Evolutionary conservation across 2,888 invertebrate genomes (phyloP), one percentile per base, ranked within the genome.

Genomic region (Tipula lateralis): DNA sequence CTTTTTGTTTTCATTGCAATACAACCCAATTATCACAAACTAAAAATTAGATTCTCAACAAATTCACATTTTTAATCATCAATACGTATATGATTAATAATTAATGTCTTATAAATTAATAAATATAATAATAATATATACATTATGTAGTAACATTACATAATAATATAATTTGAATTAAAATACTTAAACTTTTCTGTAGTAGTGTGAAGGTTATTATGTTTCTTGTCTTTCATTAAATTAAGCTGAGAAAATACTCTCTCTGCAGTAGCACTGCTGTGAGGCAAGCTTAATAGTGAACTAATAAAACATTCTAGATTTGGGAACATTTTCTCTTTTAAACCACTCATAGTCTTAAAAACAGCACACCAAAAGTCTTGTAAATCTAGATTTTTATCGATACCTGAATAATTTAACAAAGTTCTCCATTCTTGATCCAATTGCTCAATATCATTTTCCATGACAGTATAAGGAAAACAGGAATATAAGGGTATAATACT

Each of bases 381-480:
- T 6, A 44, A 16, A 44, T 44, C 44, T 44, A 44, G 2, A 44
- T 44, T 44, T n/a, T 16, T 44, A 44, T n/a, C 44, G 6, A 44
- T 44, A n/a, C n/a, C 44, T 44, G 44, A 16, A 44, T 44, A 44
- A 16, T 44, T 44, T n/a, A 44, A 16, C 6, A 44, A 44, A 44
- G n/a, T 44, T 7, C 44, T n/a, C 16, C 44, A 44, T 44, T n/a
- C 44, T n/a, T 44, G n/a, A n/a, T 44, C 44, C 6, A 44, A 44
- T 7, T 44, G n/a, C 16, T 44, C 44, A 44, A 44, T n/a, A 44
- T 44, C 16, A 0, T 39, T 39, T 39, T 6, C 36, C 32, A 32
- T 6, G 6, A 32, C 32, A 34, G 9, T 34, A 34, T 83, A n/a
- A 66, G 85, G 84, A 83, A 84, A 83, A 2, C 81, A 82, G 29